Conservation (phyloP, 2,888 invertebrate species). For the Corbicula japonica region DNA sequence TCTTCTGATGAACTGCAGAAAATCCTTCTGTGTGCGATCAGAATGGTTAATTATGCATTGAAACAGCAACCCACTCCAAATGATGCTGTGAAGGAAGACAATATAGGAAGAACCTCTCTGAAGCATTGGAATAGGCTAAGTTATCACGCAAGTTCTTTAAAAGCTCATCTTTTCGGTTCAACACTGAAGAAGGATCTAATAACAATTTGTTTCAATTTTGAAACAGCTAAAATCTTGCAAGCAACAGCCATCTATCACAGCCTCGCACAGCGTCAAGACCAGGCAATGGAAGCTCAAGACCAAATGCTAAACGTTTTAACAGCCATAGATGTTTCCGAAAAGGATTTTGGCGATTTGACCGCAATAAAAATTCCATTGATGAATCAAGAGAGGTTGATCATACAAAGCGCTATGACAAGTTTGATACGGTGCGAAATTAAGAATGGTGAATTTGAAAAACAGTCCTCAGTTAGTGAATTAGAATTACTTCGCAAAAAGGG, state of each 20-base stretch:
- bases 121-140: slow-evolving; percentile 47
- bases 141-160: slow-evolving; percentile 21
- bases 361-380: slow-evolving; percentile 41
- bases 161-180: slow-evolving; percentile 10
- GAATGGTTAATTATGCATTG: slow-evolving; percentile 42
- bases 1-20: not conserved
- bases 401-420: slow-evolving; percentile 14
- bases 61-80: slow-evolving; percentile 6
- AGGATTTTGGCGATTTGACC: slow-evolving; percentile 23
- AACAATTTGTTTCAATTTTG: slow-evolving; percentile 17
- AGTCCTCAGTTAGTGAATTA: not conserved
- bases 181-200: not conserved
- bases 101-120: slow-evolving; percentile 26
- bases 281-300: slow-evolving; percentile 35
- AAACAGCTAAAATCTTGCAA: slow-evolving; percentile 39
- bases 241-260: slow-evolving; percentile 44
- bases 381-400: slow-evolving; percentile 4
- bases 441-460: not conserved
- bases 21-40: slow-evolving; percentile 23
- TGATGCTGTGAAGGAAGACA: slow-evolving; percentile 14
- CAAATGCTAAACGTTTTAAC: slow-evolving; percentile 38
- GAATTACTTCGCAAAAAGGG: slow-evolving; percentile 2
- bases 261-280: slow-evolving; percentile 40
- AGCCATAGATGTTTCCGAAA: slow-evolving; percentile 18
- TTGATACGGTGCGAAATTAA: not conserved